Evolutionary conservation across 2,888 invertebrate genomes (phyloP).

Genomic region (Orthonevra nobilis): DNA sequence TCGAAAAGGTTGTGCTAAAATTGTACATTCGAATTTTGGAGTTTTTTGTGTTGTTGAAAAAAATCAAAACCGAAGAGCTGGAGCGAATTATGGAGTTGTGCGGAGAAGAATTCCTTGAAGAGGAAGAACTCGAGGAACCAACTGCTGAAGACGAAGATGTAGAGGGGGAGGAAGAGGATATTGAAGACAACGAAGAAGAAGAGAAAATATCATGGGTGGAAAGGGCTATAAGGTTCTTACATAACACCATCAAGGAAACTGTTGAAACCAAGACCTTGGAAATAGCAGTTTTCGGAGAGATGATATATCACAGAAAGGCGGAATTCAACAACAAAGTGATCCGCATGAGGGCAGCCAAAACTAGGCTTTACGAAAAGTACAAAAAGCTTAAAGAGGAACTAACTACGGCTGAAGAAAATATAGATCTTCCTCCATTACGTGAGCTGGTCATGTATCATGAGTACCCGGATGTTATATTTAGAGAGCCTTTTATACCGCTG

Average conservation of each 20-base stretch:
- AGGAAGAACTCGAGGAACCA: slow-evolving; percentile 1
- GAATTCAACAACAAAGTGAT: slow-evolving; percentile 43
- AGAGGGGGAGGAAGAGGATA: neutral
- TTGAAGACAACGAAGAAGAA: slow-evolving; percentile 8
- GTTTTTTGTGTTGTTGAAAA: slow-evolving; percentile 23
- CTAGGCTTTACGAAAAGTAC: slow-evolving; percentile 23
- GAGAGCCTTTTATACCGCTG: slow-evolving; percentile 71
- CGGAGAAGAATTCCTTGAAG: slow-evolving; percentile 31
- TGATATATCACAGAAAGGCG: slow-evolving; percentile 14
- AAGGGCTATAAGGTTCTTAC: slow-evolving; percentile 42
- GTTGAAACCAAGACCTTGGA: slow-evolving; percentile 49
- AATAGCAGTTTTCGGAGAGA: slow-evolving; percentile 41
- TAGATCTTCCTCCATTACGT: slow-evolving; percentile 70
- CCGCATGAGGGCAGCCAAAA: slow-evolving; percentile 15
- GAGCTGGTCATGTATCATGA: slow-evolving; percentile 74
- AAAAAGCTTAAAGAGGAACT: slow-evolving; percentile 16
- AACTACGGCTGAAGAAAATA: slow-evolving; percentile 72
- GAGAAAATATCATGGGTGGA: slow-evolving; percentile 22
- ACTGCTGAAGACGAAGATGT: slow-evolving; percentile 9
- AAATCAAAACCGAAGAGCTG: slow-evolving; percentile 44
- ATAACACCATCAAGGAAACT: slow-evolving; percentile 41
- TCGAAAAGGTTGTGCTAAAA: slow-evolving; percentile 50
- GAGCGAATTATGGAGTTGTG: slow-evolving; percentile 23
- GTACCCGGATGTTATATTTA: slow-evolving; percentile 76
- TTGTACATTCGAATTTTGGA: slow-evolving; percentile 47